These are phyloP conservation scores for Acleris sparsana DNA, from an alignment of 2,888 invertebrate species.

Conservation along the genomic window DNA sequence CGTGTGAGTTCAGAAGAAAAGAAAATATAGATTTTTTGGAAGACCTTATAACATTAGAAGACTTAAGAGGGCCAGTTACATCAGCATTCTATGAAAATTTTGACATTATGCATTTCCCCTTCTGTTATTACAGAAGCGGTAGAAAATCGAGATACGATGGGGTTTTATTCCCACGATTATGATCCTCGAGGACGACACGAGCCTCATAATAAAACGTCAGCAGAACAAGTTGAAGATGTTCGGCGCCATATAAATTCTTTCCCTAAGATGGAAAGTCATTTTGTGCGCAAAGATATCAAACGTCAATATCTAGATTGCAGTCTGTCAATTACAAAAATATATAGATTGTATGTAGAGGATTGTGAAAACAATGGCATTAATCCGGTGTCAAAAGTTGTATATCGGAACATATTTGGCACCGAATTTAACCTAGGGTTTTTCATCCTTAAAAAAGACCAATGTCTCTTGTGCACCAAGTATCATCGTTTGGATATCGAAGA, in stretches of 20 bases:
- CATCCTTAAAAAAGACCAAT: slow-evolving; percentile 1
- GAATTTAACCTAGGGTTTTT: slow-evolving; percentile 1
- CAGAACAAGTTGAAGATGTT: slow-evolving; percentile 13
- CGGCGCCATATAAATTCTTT: slow-evolving; percentile 17
- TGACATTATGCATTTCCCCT: slow-evolving; percentile 2
- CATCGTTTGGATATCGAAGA: neutral
- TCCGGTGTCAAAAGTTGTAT: neutral
- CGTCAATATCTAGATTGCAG: slow-evolving; percentile 15
- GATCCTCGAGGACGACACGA: slow-evolving; percentile 9
- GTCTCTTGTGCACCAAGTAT: neutral
- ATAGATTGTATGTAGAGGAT: slow-evolving; percentile 8
- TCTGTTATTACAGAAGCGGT: slow-evolving; percentile 21
- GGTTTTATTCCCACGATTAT: neutral
- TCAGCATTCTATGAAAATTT: no score
- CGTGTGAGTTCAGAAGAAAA: no score
- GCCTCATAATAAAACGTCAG: slow-evolving; percentile 16
- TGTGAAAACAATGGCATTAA: neutral
- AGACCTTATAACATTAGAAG: no score
- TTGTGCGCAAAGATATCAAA: slow-evolving; percentile 16
- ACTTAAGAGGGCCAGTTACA: no score
- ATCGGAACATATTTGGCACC: neutral
- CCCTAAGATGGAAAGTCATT: slow-evolving; percentile 25
- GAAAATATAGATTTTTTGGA: no score
- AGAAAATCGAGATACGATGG: slow-evolving; percentile 10
- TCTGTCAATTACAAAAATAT: slow-evolving; percentile 14